Evolutionary conservation across 1,140 invertebrate genomes (phyloP).

Genomic region (Heliothis virescens): DNA sequence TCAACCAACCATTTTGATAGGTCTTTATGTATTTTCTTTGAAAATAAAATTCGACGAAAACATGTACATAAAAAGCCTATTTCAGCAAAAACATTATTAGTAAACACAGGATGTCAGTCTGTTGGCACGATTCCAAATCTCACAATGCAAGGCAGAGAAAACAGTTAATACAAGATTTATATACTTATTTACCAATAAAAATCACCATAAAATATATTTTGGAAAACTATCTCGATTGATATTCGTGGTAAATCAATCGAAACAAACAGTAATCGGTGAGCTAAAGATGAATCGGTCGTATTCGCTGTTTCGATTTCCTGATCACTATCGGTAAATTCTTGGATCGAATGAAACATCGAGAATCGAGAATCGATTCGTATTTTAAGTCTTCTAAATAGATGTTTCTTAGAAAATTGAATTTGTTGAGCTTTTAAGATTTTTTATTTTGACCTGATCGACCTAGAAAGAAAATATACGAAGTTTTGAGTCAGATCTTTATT

Average conservation of each 20-base stretch:
- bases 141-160: constrained; percentile 5
- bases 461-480: not conserved
- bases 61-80: not conserved
- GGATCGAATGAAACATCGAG: constrained; percentile 6
- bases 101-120: constrained; percentile 7
- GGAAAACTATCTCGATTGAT: constrained; percentile 19
- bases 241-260: constrained; percentile 32
- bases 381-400: not conserved
- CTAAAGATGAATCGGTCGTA: constrained; percentile 1
- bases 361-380: constrained; percentile 19
- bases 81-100: constrained; percentile 6
- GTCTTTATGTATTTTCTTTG: not conserved
- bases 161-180: constrained; percentile 33
- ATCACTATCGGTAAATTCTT: not conserved
- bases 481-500: not conserved
- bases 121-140: constrained; percentile 35
- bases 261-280: constrained; percentile 12
- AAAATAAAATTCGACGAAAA: not conserved
- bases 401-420: constrained; percentile 24
- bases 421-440: not conserved
- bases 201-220: constrained; percentile 25
- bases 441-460: not conserved
- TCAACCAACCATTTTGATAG: not conserved
- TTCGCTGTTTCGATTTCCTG: constrained; percentile 8
- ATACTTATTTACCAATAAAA: constrained; percentile 41